Conservation (phyloP, 2,797 vertebrate species). For the Mus caroli region DNA sequence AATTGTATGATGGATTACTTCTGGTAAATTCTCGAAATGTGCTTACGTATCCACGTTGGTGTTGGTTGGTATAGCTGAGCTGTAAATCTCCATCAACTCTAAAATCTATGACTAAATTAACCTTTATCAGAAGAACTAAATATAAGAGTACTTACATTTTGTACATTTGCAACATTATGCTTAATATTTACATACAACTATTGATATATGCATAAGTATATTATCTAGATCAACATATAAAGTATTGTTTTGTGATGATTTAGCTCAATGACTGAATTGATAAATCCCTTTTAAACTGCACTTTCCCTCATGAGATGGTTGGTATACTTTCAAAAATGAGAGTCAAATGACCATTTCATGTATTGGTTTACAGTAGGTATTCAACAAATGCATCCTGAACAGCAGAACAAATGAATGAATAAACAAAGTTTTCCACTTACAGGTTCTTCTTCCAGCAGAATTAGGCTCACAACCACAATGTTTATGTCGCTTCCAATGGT, state of each 20-base stretch:
- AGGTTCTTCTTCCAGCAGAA: constrained; percentile 96
- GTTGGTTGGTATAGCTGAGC: neutral
- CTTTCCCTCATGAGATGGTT: neutral
- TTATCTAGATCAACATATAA: neutral
- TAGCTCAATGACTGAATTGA: neutral
- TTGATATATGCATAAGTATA: neutral
- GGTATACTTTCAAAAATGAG: neutral
- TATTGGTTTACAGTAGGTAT: accelerated
- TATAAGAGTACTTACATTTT: neutral
- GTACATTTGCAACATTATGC: neutral
- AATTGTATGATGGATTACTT: constrained; percentile 32
- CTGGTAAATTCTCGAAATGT: constrained; percentile 2
- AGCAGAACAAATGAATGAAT: neutral
- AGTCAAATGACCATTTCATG: neutral
- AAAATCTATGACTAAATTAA: neutral
- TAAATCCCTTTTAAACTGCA: neutral
- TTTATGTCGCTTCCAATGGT: constrained; percentile 98
- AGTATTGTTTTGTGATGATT: neutral
- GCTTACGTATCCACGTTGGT: neutral
- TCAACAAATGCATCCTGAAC: neutral
- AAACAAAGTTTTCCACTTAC: constrained; percentile 89
- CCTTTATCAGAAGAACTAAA: neutral
- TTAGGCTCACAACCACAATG: constrained; percentile 96
- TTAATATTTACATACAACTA: neutral
- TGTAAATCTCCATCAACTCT: constrained; percentile 9